phyloP scores from a whole-genome alignment of 2,888 invertebrate genomes.

The Fragum fragum region DNA sequence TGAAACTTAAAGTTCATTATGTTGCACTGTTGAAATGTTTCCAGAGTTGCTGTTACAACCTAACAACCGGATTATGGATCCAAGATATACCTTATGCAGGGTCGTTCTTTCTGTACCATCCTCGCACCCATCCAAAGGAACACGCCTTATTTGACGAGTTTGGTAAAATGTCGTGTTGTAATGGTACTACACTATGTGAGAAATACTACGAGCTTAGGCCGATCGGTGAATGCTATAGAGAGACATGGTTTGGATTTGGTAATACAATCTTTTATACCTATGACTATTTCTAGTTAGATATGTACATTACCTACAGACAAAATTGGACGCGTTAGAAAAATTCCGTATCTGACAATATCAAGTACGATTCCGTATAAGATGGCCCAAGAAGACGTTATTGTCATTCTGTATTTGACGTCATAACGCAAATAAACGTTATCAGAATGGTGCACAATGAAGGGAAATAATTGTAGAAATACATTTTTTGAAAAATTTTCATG shows the following conservation, averaged over 20 bases:
- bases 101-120: constrained; percentile 36
- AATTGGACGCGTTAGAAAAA: too few relatives aligned
- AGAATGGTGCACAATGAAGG: neutral
- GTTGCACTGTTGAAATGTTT: too few relatives aligned
- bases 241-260: constrained; percentile 28
- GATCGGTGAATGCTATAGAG: constrained; percentile 24
- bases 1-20: too few relatives aligned
- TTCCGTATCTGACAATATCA: too few relatives aligned
- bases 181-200: constrained; percentile 25
- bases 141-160: constrained; percentile 31
- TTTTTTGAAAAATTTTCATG: neutral
- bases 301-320: neutral
- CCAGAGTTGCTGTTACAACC: constrained; percentile 50
- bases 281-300: neutral
- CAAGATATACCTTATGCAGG: constrained; percentile 39
- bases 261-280: neutral
- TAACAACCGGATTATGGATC: constrained; percentile 26
- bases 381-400: too few relatives aligned
- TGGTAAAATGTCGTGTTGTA: constrained; percentile 40
- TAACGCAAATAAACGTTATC: too few relatives aligned
- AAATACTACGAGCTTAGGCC: constrained; percentile 46
- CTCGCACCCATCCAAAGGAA: neutral
- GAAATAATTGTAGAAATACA: neutral
- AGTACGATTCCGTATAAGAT: too few relatives aligned
- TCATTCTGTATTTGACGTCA: too few relatives aligned